These are phyloP conservation scores for Bovichtus diacanthus DNA, from an alignment of 2,797 vertebrate genomes.

Conservation along the genomic window DNA sequence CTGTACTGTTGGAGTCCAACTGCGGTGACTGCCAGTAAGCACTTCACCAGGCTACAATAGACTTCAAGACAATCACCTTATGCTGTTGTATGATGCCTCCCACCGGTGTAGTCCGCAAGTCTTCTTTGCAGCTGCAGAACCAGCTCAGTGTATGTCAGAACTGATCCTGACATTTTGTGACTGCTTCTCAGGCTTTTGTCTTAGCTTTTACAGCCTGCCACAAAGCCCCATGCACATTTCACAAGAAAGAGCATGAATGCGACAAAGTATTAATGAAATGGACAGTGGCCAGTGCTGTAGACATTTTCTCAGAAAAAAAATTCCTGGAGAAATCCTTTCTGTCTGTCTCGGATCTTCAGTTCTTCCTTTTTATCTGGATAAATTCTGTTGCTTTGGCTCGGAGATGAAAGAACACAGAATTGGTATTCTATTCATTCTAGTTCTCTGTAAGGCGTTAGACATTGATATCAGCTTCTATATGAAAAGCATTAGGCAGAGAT, in stretches of 20 bases:
- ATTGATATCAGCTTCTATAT: constrained; percentile 60
- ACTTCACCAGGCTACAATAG: constrained; percentile 75
- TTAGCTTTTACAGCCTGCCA: constrained; percentile 46
- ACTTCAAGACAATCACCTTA: constrained; percentile 81
- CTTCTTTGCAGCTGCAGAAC: constrained; percentile 53
- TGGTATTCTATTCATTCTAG: constrained; percentile 55
- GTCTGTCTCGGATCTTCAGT: constrained; percentile 56
- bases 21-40: constrained; percentile 70
- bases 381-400: constrained; percentile 60
- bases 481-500: constrained; percentile 68
- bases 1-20: constrained; percentile 66
- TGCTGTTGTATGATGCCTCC: constrained; percentile 78
- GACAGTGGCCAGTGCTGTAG: constrained; percentile 71
- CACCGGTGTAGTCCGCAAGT: constrained; percentile 73
- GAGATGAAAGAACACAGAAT: constrained; percentile 62
- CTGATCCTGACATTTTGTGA: constrained; percentile 69
- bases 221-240: constrained; percentile 61
- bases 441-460: constrained; percentile 51
- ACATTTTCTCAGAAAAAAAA: constrained; percentile 43
- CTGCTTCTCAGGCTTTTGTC: constrained; percentile 69
- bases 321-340: constrained; percentile 58
- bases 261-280: constrained; percentile 76
- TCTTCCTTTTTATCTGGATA: constrained; percentile 58
- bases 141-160: constrained; percentile 49
- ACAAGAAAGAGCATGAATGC: constrained; percentile 57